These are phyloP conservation scores for Enteromius mattozi DNA, from an alignment of 2,797 vertebrate genomes.

Conservation along the genomic window DNA sequence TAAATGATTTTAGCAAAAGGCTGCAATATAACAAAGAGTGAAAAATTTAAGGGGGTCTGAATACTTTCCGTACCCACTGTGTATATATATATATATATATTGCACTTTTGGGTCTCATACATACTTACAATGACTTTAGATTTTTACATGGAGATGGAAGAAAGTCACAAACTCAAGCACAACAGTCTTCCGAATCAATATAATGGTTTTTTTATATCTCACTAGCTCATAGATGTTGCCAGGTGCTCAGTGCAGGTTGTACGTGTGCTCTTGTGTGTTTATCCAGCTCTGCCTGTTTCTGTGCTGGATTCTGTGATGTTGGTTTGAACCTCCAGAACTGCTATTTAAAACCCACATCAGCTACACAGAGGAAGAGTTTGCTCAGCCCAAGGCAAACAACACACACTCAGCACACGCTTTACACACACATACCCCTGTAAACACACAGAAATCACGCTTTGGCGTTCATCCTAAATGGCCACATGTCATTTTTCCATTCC, in stretches of 20 bases:
- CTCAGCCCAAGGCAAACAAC: constrained; percentile 39
- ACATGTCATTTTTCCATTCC: constrained; percentile 44
- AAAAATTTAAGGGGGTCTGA: too few relatives aligned
- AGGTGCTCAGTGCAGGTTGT: constrained; percentile 1
- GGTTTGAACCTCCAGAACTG: constrained; percentile 33
- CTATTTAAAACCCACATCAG: constrained; percentile 53
- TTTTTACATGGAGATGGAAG: not conserved
- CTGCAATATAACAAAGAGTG: too few relatives aligned
- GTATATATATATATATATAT: not conserved
- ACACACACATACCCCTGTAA: constrained; percentile 24
- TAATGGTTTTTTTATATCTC: not conserved
- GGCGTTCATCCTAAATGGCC: constrained; percentile 37
- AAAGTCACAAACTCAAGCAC: not conserved
- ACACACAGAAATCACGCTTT: constrained; percentile 37
- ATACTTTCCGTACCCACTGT: too few relatives aligned
- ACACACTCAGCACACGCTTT: constrained; percentile 20
- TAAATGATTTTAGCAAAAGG: too few relatives aligned
- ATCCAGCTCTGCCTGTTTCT: constrained; percentile 33
- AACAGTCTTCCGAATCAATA: not conserved
- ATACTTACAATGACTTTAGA: not conserved
- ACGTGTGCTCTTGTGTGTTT: not conserved
- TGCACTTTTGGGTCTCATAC: not conserved
- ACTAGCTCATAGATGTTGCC: not conserved
- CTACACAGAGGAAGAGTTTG: constrained; percentile 38
- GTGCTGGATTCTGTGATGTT: constrained; percentile 47